Evolutionary conservation across 2,797 vertebrate genomes (phyloP).

Genomic region (Heteromormyrus szaboi): DNA sequence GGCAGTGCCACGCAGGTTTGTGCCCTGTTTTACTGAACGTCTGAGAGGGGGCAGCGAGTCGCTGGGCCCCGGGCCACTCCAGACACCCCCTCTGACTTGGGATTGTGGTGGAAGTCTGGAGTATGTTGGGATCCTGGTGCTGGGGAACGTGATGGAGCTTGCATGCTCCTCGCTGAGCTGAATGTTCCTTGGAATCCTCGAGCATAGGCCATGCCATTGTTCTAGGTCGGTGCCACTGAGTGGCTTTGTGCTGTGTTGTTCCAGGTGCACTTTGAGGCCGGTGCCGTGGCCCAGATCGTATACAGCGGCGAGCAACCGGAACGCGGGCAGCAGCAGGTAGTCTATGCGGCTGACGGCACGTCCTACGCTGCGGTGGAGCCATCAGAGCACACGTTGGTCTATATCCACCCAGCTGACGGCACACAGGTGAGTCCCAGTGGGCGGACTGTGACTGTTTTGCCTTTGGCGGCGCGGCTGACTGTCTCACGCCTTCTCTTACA

Average conservation of each 20-base stretch:
- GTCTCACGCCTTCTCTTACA: constrained; percentile 38
- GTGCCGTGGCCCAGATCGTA: constrained; percentile 88
- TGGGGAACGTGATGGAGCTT: background rate
- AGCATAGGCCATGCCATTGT: background rate
- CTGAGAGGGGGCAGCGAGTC: background rate
- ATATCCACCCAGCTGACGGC: constrained; percentile 94
- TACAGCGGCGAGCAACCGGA: constrained; percentile 86
- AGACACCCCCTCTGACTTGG: background rate
- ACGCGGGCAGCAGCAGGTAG: constrained; percentile 82
- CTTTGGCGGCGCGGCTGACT: background rate
- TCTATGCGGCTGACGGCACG: constrained; percentile 85
- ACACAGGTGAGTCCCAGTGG: constrained; percentile 66
- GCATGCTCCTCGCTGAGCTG: background rate
- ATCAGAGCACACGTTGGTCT: constrained; percentile 91
- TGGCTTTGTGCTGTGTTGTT: constrained; percentile 13
- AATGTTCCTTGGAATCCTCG: background rate
- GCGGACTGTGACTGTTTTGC: background rate
- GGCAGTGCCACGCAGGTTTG: constrained; percentile 58
- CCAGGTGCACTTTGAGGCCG: constrained; percentile 88
- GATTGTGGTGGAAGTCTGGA: background rate
- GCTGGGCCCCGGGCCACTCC: background rate
- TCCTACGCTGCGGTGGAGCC: constrained; percentile 93
- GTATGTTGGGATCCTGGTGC: background rate
- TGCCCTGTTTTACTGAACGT: background rate
- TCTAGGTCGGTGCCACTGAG: background rate